Base-by-base conservation (phyloP, 2,888 invertebrate species). In the Orthonychiurus folsomi region DNA sequence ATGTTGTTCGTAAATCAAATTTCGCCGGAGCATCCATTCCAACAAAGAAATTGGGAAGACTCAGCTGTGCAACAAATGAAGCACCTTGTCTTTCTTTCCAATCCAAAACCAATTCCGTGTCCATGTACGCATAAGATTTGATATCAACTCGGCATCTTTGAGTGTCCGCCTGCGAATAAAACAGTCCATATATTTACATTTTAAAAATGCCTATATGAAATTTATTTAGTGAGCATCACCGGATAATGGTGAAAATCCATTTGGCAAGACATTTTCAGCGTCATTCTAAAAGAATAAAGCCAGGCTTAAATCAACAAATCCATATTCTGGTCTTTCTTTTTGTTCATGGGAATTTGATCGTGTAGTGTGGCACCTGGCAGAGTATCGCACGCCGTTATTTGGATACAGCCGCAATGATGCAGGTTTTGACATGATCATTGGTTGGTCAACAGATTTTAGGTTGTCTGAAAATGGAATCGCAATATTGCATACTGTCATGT, bases 191-290 rank as follows among this genome's bases (percentile, higher is more conserved):
- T 37, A 37, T 15, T 9, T 9, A 37, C 21, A 55, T 20, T 52
- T 20, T 25, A 55, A 23, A 23, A 12, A 18, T 23, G 20, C 3
- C 52, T 5, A 37, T 37, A 5, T 37, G 5, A 37, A 37, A n/a
- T n/a, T 37, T 37, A 37, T 9, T 15, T 37, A 37, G 37, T 52
- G 52, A 21, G 52, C 20, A 52, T 52, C 52, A 66, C 72, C 1
- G 72, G 73, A 56, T 73, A 73, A 60, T 69, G 71, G 58, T 71
- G 69, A 60, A 73, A 73, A 57, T 73, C 73, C 72, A 73, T 73
- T 58, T 69, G 71, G 59, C 73, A 73, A 26, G 73, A 70, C 68
- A 73, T 72, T 21, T 69, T 69, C 50, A 73, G 67, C 37, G 73
- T 73, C 15, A 73, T 67, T 59, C 73, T 73, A 62, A 57, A 67